Percentiles rank a stretch among this genome's conserved stretches.
Evolutionary conservation across 2,888 invertebrate genomes (phyloP).

Genomic region (Plemyria rubiginata): DNA sequence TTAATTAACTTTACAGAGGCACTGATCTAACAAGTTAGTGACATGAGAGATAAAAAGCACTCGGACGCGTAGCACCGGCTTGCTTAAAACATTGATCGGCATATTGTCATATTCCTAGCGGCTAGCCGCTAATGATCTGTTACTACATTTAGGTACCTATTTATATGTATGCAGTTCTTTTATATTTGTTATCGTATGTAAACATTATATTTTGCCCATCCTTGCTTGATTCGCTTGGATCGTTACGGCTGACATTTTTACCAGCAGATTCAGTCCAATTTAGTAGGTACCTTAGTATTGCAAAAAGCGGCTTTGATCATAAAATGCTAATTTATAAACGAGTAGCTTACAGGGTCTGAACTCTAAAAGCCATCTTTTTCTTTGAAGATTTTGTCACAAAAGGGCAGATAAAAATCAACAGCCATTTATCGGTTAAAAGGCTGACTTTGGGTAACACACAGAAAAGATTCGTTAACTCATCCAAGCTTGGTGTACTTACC

Average conservation of each 20-base stretch:
- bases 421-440: constrained; percentile 54
- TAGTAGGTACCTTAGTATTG: background rate
- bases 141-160: too few relatives aligned
- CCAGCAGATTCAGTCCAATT: background rate
- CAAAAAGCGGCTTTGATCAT: constrained; percentile 19
- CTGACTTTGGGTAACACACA: constrained; percentile 53
- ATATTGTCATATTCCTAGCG: too few relatives aligned
- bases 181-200: too few relatives aligned
- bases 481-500: constrained; percentile 45
- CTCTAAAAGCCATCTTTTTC: constrained; percentile 50
- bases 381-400: constrained; percentile 56
- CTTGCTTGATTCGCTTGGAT: constrained; percentile 3
- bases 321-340: constrained; percentile 22
- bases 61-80: too few relatives aligned
- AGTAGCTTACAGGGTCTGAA: constrained; percentile 26
- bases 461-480: constrained; percentile 54
- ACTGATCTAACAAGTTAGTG: too few relatives aligned
- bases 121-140: too few relatives aligned
- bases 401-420: constrained; percentile 59
- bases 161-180: too few relatives aligned
- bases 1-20: too few relatives aligned
- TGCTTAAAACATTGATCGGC: too few relatives aligned
- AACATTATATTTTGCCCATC: constrained; percentile 7
- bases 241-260: background rate
- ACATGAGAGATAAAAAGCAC: too few relatives aligned